Evolutionary conservation across 2,113 vertebrate genomes (phyloP), one percentile per base, ranked within the genome.

Genomic region (Daphoenositta chrysoptera): DNA sequence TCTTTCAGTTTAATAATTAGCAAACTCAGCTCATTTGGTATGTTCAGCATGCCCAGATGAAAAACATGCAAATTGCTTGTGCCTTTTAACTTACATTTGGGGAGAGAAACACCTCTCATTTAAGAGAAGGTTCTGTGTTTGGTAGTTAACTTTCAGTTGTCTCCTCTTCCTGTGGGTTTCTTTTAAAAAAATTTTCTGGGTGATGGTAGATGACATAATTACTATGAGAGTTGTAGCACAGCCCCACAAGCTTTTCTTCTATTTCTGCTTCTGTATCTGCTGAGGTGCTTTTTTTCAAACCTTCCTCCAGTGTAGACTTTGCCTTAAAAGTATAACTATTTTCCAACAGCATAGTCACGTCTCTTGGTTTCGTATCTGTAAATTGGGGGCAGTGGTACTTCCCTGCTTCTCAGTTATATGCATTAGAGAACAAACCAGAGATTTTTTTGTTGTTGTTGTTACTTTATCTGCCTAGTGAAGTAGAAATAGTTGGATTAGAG

Each of bases 291-390:
- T 47, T 47, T 81, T 35, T 9, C 57, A 72, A 66, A 39, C 30
- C 13, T 72, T 90, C 22, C 26, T 88, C 8, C 37, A n/a, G 0
- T 3, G 5, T 5, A 35, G 30, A 45, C 30, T 83, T 33, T 78
- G 26, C 35, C 40, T 92, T 86, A 35, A 14, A 70, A 63, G 35
- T 48, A 4, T 40, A n/a, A n/a, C n/a, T n/a, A 4, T 68, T 69
- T 83, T 82, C 69, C 2, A 12, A 9, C 3, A 11, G 7, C 13
- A 6, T 19, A 17, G 35, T 81, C 37, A 11, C 0, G 1, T 66
- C 33, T 89, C 27, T 50, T 86, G 24, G 35, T 7, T 92, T 71
- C 44, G 2, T 61, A 15, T 61, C 12, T 75, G 33, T 87, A 75
- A 51, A 65, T 6, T 51, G 15, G 17, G 44, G 21, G 9, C 73